Conservation (phyloP, 2,888 invertebrate species). For the Seira sanloemensis region DNA sequence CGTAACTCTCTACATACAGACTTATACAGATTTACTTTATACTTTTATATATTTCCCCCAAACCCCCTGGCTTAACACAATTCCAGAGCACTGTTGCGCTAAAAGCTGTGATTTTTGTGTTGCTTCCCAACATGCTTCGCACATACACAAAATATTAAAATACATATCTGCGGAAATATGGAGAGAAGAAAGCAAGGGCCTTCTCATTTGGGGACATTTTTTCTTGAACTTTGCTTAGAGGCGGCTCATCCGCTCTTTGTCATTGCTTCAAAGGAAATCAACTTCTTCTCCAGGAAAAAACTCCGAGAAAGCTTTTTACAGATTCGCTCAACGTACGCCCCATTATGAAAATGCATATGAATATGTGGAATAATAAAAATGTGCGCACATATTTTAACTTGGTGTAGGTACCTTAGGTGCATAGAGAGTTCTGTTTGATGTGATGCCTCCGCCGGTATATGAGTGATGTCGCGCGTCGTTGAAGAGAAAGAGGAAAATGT, state of each 20-base stretch:
- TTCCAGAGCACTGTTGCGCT: conserved; percentile 1
- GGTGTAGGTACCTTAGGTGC: background rate
- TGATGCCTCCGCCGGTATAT: background rate
- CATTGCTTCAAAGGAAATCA: conserved; percentile 43
- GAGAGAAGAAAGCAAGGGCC: conserved; percentile 10
- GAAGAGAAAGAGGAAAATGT: conserved; percentile 35
- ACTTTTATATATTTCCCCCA: background rate
- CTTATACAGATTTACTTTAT: background rate
- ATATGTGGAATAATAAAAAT: background rate
- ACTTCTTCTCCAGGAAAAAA: conserved; percentile 18
- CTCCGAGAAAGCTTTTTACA: background rate
- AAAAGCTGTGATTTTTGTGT: background rate
- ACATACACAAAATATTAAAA: too few relatives aligned
- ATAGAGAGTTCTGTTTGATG: background rate
- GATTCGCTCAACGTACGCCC: background rate
- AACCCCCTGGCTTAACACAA: background rate
- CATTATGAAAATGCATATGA: conserved; percentile 1
- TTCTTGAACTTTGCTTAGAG: conserved; percentile 29
- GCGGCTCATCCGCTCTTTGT: conserved; percentile 44
- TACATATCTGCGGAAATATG: too few relatives aligned
- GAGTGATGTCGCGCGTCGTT: conserved; percentile 43
- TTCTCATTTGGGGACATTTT: conserved; percentile 39
- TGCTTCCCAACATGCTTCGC: too few relatives aligned
- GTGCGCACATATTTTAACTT: too few relatives aligned
- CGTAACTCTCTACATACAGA: conserved; percentile 27